These are phyloP conservation scores for Dendrocopos noguchii DNA, from an alignment of 2,113 vertebrate genomes.

Conservation along the genomic window DNA sequence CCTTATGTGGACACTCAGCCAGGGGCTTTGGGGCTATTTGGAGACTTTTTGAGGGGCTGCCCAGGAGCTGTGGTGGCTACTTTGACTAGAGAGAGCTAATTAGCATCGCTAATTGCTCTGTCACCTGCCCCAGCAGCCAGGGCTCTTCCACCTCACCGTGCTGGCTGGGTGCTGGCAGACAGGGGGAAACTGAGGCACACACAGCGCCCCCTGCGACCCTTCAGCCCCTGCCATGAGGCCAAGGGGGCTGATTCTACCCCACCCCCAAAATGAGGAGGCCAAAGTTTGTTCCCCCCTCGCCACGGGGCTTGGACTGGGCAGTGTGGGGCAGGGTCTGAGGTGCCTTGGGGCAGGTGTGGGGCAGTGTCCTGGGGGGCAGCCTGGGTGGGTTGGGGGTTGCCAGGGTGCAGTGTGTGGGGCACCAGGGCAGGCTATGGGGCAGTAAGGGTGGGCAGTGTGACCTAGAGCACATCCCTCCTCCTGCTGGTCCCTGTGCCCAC, in stretches of 20 bases:
- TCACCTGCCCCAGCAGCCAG: neutral
- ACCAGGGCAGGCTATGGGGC: neutral
- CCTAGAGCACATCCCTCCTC: neutral
- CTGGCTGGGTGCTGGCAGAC: neutral
- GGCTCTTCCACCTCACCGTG: neutral
- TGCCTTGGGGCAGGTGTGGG: neutral
- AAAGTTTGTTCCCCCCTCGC: neutral
- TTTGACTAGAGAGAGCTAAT: constrained; percentile 47
- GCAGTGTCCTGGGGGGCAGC: neutral
- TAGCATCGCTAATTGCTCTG: constrained; percentile 52
- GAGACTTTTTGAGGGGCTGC: neutral
- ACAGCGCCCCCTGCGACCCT: neutral
- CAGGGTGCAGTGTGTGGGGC: neutral
- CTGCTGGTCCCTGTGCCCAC: fast-evolving
- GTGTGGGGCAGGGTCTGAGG: neutral
- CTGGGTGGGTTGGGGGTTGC: neutral
- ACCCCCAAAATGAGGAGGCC: neutral
- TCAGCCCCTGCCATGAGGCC: neutral
- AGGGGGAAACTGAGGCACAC: neutral
- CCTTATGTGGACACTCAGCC: fast-evolving
- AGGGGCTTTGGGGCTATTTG: neutral
- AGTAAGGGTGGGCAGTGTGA: neutral
- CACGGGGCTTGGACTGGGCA: neutral
- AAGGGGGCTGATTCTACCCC: neutral
- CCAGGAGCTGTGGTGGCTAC: neutral